Evolutionary conservation across 2,797 vertebrate genomes (phyloP), one percentile per base, ranked within the genome.

Genomic region (Tympanoctomys barrerae): DNA sequence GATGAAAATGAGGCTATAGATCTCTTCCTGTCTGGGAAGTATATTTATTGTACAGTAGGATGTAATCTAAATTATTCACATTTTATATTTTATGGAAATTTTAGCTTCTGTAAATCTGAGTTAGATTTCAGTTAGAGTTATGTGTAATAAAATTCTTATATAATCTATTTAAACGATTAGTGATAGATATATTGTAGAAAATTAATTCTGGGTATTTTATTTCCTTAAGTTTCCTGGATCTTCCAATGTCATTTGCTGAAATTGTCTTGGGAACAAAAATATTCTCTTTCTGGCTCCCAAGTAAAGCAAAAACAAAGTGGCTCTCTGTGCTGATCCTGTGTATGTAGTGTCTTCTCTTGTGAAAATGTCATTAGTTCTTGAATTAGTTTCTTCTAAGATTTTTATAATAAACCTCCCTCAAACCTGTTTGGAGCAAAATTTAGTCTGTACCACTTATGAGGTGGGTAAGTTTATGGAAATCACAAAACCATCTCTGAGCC

Each of bases 81-180:
- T 97, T 98, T 96, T 97, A 86, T 95, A 96, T 97, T 96, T 97
- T 94, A 97, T 90, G 96, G 91, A 98, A 93, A 98, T 97, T 97
- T 94, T 96, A 79, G 22, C 91, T 97, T 97, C 94, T 97, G 91
- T 98, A 98, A 97, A 98, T 98, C 95, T 97, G 89, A 42, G 71
- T 68, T 92, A 77, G 80, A 93, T 91, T 98, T 96, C 87, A 97
- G 96, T 80, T 66, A 98, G 97, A 96, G 91, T 97, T 97, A 97
- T 95, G 95, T 94, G 89, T 94, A 97, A 98, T 91, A 96, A 95
- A 97, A 97, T 96, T 92, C 96, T 80, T 89, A 94, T 46, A 96
- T 96, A 97, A 97, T 96, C 70, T n/a, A 93, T 78, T 97, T 94
- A 98, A 97, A 97, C 96, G 94, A 92, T 96, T 96, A 97, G 95